Percentiles rank a stretch among this genome's conserved stretches.
Evolutionary conservation across 64 coral and sea anemone species (phyloP).

Genomic region (Catalaphyllia jardinei): DNA sequence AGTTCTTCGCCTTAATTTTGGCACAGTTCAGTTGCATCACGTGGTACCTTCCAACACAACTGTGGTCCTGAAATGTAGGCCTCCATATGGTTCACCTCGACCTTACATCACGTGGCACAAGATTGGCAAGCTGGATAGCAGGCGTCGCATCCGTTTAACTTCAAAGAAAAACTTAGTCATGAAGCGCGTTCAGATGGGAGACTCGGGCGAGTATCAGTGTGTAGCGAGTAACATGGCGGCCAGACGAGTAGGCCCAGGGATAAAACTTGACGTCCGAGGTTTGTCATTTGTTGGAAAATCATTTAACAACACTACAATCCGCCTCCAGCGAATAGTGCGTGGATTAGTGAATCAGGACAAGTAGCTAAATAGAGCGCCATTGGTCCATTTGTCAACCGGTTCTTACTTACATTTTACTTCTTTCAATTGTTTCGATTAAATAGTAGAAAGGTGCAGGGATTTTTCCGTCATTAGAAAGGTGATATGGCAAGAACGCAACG

Average conservation of each 20-base stretch:
- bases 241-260: not conserved
- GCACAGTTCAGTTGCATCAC: not conserved
- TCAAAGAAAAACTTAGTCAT: not conserved
- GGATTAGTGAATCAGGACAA: too few relatives aligned
- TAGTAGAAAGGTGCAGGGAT: too few relatives aligned
- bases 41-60: not conserved
- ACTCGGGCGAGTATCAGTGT: conserved; percentile 10
- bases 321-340: too few relatives aligned
- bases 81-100: not conserved
- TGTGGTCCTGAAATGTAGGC: not conserved
- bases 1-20: conserved; percentile 7
- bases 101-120: conserved; percentile 16
- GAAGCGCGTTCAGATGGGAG: not conserved
- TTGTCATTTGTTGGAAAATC: not conserved
- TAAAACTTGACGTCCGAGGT: not conserved
- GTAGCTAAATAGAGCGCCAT: too few relatives aligned
- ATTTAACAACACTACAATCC: not conserved
- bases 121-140: not conserved
- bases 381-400: too few relatives aligned
- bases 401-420: too few relatives aligned
- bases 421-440: too few relatives aligned
- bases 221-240: not conserved
- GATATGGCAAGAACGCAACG: too few relatives aligned
- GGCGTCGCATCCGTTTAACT: not conserved
- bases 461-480: too few relatives aligned